Evolutionary conservation across 2,888 invertebrate genomes (phyloP).

Genomic region (Andrena dorsata): DNA sequence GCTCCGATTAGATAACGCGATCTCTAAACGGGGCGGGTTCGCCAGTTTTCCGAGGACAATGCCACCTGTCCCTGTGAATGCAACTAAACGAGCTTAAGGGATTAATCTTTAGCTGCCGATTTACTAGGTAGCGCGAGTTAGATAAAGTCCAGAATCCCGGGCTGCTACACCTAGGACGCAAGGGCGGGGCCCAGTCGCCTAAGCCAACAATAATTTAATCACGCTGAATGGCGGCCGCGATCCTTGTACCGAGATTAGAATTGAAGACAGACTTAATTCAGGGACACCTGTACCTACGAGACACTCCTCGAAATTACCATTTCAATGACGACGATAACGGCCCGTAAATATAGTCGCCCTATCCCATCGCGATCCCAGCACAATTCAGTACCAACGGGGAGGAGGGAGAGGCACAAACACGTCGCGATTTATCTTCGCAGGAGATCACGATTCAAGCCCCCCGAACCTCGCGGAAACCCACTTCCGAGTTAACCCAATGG

Average conservation of each 20-base stretch:
- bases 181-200: constrained; percentile 51
- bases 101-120: constrained; percentile 71
- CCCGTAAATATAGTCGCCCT: constrained; percentile 1
- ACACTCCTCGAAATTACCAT: constrained; percentile 37
- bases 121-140: constrained; percentile 65
- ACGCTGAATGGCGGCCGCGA: constrained; percentile 56
- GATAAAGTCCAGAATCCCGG: constrained; percentile 65
- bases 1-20: constrained; percentile 25
- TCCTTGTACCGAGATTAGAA: constrained; percentile 46
- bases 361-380: neutral
- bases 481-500: constrained; percentile 14
- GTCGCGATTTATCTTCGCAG: neutral
- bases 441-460: neutral
- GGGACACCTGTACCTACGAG: constrained; percentile 8
- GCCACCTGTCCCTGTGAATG: constrained; percentile 49
- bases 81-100: constrained; percentile 63
- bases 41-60: constrained; percentile 66
- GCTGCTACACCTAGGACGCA: constrained; percentile 33
- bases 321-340: constrained; percentile 7
- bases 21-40: constrained; percentile 30
- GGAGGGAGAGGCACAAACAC: neutral
- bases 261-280: constrained; percentile 22
- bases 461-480: neutral
- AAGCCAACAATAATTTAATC: constrained; percentile 70
- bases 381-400: neutral